phyloP scores from a whole-genome alignment of 2,113 vertebrate genomes.

The Heterotilapia buettikoferi region DNA sequence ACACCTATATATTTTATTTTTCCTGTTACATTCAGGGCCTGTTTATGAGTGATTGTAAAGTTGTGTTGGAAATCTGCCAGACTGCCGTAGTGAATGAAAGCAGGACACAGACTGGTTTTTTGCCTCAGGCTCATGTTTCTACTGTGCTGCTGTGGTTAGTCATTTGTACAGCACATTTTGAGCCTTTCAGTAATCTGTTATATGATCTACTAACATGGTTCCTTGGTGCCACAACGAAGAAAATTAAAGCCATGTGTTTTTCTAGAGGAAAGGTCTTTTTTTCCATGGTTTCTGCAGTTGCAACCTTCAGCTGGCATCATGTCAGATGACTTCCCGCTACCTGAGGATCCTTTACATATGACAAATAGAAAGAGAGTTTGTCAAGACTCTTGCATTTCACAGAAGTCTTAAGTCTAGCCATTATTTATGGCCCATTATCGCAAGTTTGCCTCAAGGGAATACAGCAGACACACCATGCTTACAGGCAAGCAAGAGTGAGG shows the following conservation, averaged over 20 bases:
- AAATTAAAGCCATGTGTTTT: conserved; percentile 20
- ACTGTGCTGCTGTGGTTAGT: not conserved
- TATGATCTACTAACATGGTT: not conserved
- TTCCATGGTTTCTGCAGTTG: not conserved
- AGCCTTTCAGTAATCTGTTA: not conserved
- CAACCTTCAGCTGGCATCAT: not conserved
- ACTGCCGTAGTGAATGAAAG: not conserved
- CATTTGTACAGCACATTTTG: not conserved
- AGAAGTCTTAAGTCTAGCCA: not conserved
- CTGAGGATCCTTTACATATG: not conserved
- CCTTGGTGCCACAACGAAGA: not conserved
- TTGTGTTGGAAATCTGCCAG: not conserved
- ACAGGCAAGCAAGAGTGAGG: not conserved
- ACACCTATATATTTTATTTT: not conserved
- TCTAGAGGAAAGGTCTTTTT: not conserved
- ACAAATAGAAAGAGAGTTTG: not conserved
- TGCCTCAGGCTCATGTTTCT: not conserved
- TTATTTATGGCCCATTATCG: not conserved
- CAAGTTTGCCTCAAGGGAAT: not conserved
- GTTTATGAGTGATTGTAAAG: not conserved
- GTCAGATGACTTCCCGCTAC: not conserved
- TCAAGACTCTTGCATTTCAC: not conserved
- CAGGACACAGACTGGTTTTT: not conserved
- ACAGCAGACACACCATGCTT: not conserved
- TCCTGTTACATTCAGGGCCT: fast-evolving